These are phyloP conservation scores for Amphibalanus amphitrite DNA, from an alignment of 1,140 invertebrate species.

Conservation along the genomic window DNA sequence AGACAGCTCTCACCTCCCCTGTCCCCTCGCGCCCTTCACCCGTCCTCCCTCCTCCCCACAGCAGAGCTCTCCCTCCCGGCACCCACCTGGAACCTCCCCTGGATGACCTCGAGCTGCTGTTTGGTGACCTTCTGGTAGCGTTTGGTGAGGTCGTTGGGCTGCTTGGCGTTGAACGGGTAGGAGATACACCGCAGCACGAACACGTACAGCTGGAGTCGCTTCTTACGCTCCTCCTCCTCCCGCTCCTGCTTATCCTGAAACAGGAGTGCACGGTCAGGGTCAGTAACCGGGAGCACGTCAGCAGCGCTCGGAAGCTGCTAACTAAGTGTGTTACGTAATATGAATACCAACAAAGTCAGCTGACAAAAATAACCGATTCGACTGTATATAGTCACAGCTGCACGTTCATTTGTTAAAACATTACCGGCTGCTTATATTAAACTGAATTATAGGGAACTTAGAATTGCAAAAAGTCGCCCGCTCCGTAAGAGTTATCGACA, in stretches of 20 bases:
- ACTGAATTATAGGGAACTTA: neutral
- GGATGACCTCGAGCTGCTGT: slow-evolving; percentile 82
- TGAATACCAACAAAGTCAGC: neutral
- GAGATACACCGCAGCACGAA: slow-evolving; percentile 95
- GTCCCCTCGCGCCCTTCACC: neutral
- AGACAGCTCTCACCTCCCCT: no score
- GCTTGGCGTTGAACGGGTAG: slow-evolving; percentile 98
- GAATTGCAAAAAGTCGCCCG: neutral
- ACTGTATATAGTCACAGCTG: no score
- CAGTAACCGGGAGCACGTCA: neutral
- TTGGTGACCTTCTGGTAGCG: slow-evolving; percentile 86
- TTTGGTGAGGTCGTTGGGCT: slow-evolving; percentile 91
- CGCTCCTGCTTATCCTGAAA: slow-evolving; percentile 60
- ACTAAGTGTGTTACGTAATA: no score
- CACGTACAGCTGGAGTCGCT: slow-evolving; percentile 88
- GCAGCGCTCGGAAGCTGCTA: neutral
- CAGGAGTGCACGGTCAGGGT: neutral
- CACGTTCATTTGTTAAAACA: neutral
- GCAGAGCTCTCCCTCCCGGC: no score
- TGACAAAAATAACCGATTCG: neutral
- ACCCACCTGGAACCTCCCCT: slow-evolving; percentile 18
- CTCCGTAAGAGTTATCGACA: no score
- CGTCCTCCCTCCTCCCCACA: no score
- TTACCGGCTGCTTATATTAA: neutral
- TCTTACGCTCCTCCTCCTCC: slow-evolving; percentile 82